These are phyloP conservation scores for Odocoileus virginianus DNA, from an alignment of 2,113 vertebrate species.

Conservation along the genomic window DNA sequence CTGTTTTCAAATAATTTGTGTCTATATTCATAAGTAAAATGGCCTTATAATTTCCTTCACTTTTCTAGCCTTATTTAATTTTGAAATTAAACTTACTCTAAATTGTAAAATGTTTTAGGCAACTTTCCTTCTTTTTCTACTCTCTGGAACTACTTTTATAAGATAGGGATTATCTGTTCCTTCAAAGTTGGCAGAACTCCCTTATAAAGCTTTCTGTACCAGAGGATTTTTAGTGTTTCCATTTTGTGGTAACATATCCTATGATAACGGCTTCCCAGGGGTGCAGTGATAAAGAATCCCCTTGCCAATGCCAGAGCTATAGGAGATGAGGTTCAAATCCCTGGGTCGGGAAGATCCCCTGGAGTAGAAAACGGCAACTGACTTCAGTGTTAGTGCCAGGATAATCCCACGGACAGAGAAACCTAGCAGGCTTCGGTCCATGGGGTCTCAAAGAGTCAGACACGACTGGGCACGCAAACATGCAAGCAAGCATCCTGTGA, in stretches of 20 bases:
- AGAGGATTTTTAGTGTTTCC: background rate
- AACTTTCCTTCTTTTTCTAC: background rate
- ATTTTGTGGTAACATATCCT: background rate
- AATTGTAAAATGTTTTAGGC: background rate
- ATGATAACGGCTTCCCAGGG: background rate
- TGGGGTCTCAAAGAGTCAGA: background rate
- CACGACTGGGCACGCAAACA: background rate
- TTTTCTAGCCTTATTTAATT: slow-evolving; percentile 7
- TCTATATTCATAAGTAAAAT: background rate
- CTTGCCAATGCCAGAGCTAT: background rate
- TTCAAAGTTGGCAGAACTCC: background rate
- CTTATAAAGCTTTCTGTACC: background rate
- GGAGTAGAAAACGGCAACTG: background rate
- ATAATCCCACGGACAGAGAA: background rate
- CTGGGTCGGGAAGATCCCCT: background rate
- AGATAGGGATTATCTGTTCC: background rate
- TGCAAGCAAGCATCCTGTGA: background rate
- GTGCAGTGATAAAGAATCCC: background rate
- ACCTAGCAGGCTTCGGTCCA: accelerated
- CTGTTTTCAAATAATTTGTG: background rate
- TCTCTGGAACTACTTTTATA: background rate
- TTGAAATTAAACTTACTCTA: background rate
- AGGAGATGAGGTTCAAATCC: background rate
- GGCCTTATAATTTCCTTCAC: background rate
- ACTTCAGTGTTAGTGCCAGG: background rate